Evolutionary conservation across 2,888 invertebrate species (phyloP), one percentile per base, ranked within the genome.

Genomic region (Eupithecia subfuscata): DNA sequence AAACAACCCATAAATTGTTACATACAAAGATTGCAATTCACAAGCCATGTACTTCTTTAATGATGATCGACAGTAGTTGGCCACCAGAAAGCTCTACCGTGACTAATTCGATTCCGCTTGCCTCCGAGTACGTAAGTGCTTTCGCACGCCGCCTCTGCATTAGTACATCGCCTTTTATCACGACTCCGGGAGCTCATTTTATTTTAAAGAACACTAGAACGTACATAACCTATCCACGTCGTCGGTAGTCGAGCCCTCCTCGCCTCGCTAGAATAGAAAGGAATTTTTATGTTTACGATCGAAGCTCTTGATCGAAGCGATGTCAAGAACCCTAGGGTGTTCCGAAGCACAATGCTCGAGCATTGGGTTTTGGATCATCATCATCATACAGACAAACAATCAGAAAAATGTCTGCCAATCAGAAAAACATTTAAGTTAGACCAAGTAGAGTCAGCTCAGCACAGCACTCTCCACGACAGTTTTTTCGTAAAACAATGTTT

Each of bases 101-200:
- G 65, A 45, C 72, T 75, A 70, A 77, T 73, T 72, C 74, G 72
- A 73, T 75, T 73, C 67, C 75, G 71, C 65, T 67, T 72, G 70
- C 30, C 69, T 60, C 48, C 22, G 43, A 25, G 60, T 60, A 60
- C 30, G 45, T 71, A 74, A 70, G 67, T 70, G 64, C 70, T 63
- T 75, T 77, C 70, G 67, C 77, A 77, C 77, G 75, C 70, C 70
- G 71, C 71, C 70, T 60, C 40, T 64, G 64, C 71, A 69, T 65
- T 65, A 43, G 43, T 45, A 3, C 40, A 64, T 22, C 68, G 68
- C 68, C 73, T 40, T 56, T 11, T 63, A 72, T 70, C 73, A 76
- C 73, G 76, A 76, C 60, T 63, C 9, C 14, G 14, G 52, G 18
- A 65, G 60, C 16, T 37, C 14, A 56, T 65, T 71, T 34, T 48